phyloP scores from a whole-genome alignment of 2,888 invertebrate genomes.

The Pyrgus malvae region DNA sequence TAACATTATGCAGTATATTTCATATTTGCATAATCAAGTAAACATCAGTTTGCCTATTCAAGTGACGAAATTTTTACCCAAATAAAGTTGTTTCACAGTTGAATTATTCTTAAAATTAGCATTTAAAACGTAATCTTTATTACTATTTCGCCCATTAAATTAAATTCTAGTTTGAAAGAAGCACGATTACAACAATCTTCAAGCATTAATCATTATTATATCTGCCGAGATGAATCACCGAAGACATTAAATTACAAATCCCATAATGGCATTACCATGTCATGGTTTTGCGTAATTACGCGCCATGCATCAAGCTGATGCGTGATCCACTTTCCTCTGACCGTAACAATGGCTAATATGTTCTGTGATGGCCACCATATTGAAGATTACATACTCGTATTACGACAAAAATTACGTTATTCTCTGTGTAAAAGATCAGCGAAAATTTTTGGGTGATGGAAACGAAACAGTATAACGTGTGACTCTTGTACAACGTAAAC shows the following conservation, averaged over 20 bases:
- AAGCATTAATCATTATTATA: conserved; percentile 23
- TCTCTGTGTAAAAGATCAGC: conserved; percentile 24
- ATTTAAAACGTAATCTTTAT: not conserved
- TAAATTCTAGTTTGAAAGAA: not conserved
- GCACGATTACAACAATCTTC: not conserved
- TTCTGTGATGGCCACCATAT: conserved; percentile 29
- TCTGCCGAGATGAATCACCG: conserved; percentile 18
- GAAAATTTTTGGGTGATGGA: too few species aligned
- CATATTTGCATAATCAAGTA: too few species aligned
- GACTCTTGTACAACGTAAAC: too few species aligned
- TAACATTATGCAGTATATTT: too few species aligned
- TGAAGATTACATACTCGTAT: conserved; percentile 30
- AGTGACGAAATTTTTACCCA: too few species aligned
- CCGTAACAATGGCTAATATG: conserved; percentile 32
- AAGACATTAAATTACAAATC: conserved; percentile 16
- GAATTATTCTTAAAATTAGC: not conserved
- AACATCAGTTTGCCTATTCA: too few species aligned
- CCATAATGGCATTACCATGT: conserved; percentile 22
- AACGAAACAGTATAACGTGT: too few species aligned
- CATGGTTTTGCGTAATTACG: conserved; percentile 29
- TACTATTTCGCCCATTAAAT: not conserved
- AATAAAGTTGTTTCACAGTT: not conserved
- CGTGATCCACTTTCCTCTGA: conserved; percentile 25
- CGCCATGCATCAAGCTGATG: conserved; percentile 23
- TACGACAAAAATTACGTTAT: conserved; percentile 20